These are phyloP conservation scores for Cricetomys ansorgei DNA, from an alignment of 2,113 vertebrate species.

Conservation along the genomic window DNA sequence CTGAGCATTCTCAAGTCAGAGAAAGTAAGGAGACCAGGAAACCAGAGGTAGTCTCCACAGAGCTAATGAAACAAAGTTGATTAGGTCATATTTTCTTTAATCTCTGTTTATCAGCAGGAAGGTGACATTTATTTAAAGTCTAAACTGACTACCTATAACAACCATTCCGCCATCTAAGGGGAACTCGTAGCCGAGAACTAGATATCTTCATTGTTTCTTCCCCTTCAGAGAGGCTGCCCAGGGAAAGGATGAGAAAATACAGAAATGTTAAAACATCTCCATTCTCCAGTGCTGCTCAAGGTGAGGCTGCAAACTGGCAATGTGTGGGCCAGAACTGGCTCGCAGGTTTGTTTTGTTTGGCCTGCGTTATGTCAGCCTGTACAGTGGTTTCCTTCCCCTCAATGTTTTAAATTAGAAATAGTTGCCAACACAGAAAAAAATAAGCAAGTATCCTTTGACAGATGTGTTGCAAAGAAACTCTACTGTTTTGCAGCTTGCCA, in stretches of 20 bases:
- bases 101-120: neutral
- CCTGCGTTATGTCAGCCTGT: conserved; percentile 37
- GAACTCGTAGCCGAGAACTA: conserved; percentile 42
- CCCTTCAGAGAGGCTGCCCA: conserved; percentile 1
- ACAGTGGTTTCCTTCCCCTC: conserved; percentile 32
- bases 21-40: neutral
- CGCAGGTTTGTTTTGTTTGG: conserved; percentile 68
- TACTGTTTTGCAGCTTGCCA: conserved; percentile 64
- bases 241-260: conserved; percentile 53
- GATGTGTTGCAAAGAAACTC: conserved; percentile 70
- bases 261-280: neutral
- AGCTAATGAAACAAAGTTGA: neutral
- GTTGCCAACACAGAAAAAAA: conserved; percentile 62
- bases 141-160: conserved; percentile 19
- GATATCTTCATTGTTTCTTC: neutral
- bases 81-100: conserved; percentile 17
- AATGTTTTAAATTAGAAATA: conserved; percentile 63
- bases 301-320: conserved; percentile 29
- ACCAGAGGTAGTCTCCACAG: neutral
- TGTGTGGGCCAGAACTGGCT: neutral
- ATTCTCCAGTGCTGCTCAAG: conserved; percentile 46
- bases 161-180: neutral
- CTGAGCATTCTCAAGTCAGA: conserved; percentile 25
- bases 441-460: conserved; percentile 65
- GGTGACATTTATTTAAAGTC: conserved; percentile 7